Conservation (phyloP, 2,797 vertebrate species). For the Jordanella pulchra region DNA sequence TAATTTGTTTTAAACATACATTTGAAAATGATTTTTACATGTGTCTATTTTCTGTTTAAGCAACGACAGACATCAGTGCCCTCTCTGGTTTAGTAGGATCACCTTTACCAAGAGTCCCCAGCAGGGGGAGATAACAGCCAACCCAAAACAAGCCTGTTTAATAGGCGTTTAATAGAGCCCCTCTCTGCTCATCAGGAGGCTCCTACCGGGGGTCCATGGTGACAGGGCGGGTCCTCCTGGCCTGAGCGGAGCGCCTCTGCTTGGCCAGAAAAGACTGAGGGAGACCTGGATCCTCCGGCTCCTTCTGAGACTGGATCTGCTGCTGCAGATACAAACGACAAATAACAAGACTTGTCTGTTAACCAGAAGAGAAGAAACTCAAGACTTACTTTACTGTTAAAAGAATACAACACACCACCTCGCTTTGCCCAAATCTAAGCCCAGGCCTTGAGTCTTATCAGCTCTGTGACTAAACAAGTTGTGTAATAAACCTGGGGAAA, state of each 20-base stretch:
- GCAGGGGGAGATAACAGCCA: conserved; percentile 61
- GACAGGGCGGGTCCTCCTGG: conserved; percentile 58
- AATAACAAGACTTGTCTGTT: neutral
- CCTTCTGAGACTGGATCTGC: conserved; percentile 56
- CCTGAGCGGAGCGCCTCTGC: conserved; percentile 81
- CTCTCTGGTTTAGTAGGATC: neutral
- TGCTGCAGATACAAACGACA: conserved; percentile 56
- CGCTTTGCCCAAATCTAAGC: neutral
- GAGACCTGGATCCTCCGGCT: conserved; percentile 50
- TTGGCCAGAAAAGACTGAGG: conserved; percentile 87
- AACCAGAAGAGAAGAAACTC: neutral
- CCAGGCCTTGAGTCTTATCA: neutral
- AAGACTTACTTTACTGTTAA: neutral
- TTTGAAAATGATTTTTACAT: neutral
- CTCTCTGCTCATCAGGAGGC: conserved; percentile 16
- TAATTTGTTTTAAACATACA: neutral
- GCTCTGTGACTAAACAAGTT: conserved; percentile 2
- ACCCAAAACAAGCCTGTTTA: conserved; percentile 17
- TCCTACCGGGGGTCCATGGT: conserved; percentile 60
- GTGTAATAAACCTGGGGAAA: neutral
- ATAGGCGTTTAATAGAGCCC: neutral
- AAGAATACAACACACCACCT: neutral
- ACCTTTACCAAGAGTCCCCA: conserved; percentile 46
- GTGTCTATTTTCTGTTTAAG: neutral
- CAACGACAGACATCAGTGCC: neutral